phyloP scores from a whole-genome alignment of 2,113 vertebrate species.

The Corvus hawaiiensis region DNA sequence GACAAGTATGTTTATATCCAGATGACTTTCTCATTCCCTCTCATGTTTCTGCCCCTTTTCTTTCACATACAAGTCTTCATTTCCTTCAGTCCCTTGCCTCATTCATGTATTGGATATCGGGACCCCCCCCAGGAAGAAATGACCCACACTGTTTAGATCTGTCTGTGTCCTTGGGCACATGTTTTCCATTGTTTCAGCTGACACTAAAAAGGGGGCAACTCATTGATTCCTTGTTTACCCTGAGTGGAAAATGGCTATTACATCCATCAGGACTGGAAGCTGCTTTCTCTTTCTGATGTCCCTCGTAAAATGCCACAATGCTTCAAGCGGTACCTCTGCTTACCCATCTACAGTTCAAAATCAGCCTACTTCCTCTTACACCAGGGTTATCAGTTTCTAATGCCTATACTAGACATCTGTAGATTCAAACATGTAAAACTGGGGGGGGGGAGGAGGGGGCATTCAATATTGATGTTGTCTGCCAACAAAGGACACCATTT shows the following conservation, averaged over 20 bases:
- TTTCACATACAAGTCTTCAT: neutral
- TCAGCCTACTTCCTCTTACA: neutral
- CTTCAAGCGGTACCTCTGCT: neutral
- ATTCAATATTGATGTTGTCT: neutral
- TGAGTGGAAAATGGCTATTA: neutral
- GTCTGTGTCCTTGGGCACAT: neutral
- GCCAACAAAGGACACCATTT: neutral
- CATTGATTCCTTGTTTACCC: neutral
- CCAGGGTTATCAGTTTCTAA: neutral
- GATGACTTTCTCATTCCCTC: neutral
- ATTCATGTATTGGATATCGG: fast-evolving
- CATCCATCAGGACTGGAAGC: neutral
- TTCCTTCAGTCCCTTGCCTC: neutral
- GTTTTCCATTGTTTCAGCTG: neutral
- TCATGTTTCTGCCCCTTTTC: neutral
- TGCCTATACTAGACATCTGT: neutral
- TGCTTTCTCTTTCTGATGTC: neutral
- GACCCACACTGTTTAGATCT: neutral
- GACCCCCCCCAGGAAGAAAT: neutral
- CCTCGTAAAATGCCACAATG: neutral
- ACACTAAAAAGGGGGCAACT: neutral
- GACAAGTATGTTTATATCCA: neutral
- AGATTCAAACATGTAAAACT: neutral
- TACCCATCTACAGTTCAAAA: neutral
- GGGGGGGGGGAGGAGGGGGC: fast-evolving